phyloP scores from a whole-genome alignment of 2,888 invertebrate species.

The Drosophila mercatorum region DNA sequence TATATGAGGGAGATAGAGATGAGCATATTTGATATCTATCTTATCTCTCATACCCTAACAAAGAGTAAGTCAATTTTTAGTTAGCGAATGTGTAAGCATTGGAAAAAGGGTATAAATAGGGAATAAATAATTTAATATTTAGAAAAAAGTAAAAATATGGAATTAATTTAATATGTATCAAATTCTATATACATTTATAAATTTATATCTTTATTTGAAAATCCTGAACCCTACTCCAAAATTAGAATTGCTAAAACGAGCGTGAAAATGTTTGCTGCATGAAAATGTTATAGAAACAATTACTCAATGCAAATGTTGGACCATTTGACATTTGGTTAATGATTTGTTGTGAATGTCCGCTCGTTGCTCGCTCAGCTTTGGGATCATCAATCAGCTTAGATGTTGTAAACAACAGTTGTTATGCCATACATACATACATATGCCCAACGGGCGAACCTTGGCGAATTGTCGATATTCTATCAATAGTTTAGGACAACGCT shows the following conservation, averaged over 20 bases:
- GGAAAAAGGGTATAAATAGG: no score
- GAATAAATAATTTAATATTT: neutral
- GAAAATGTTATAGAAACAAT: constrained; percentile 28
- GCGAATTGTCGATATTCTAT: constrained; percentile 34
- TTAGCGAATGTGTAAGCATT: no score
- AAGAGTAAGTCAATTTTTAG: neutral
- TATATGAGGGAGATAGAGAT: no score
- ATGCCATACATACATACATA: neutral
- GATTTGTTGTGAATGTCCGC: constrained; percentile 11
- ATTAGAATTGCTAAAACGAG: neutral
- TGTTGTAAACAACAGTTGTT: constrained; percentile 20
- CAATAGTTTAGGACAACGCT: constrained; percentile 56
- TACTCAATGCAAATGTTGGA: constrained; percentile 29
- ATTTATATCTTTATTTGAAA: neutral
- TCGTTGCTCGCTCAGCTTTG: neutral
- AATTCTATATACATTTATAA: neutral
- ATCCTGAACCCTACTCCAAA: neutral
- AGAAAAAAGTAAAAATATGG: no score
- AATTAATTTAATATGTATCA: neutral
- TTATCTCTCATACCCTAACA: neutral
- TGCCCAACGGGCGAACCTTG: neutral
- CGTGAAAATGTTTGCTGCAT: constrained; percentile 8
- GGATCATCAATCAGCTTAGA: constrained; percentile 41
- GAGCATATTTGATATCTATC: neutral
- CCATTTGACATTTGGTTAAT: constrained; percentile 16